A percentile compares a stretch with the other conserved stretches of the same genome.
These are phyloP conservation scores for Sesia apiformis DNA, from an alignment of 2,888 invertebrate species.

Conservation along the genomic window DNA sequence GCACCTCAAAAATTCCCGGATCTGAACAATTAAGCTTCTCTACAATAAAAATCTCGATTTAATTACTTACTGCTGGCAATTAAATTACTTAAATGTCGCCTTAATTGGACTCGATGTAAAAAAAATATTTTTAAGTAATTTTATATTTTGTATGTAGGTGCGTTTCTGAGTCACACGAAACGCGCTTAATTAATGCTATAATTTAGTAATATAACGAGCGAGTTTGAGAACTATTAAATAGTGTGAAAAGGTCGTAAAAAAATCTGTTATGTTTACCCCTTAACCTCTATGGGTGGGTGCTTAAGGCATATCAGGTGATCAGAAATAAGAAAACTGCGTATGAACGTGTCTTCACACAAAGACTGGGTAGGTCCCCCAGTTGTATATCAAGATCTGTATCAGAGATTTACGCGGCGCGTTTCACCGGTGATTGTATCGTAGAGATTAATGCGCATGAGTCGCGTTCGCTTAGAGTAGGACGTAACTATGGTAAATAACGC, in stretches of 20 bases:
- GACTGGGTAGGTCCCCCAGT: slow-evolving; percentile 15
- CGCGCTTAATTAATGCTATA: slow-evolving; percentile 25
- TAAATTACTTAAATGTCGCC: slow-evolving; percentile 46
- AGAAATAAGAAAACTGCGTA: background rate
- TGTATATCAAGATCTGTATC: slow-evolving; percentile 63
- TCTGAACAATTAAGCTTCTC: slow-evolving; percentile 45
- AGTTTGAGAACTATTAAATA: slow-evolving; percentile 22
- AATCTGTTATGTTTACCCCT: background rate
- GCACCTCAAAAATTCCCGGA: slow-evolving; percentile 37
- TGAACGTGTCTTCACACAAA: slow-evolving; percentile 6
- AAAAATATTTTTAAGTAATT: background rate
- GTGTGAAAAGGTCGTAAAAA: slow-evolving; percentile 17
- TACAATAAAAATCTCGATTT: slow-evolving; percentile 55
- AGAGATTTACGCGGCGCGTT: slow-evolving; percentile 53
- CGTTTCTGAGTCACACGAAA: slow-evolving; percentile 26
- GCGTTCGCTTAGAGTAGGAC: slow-evolving; percentile 33
- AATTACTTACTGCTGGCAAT: slow-evolving; percentile 49
- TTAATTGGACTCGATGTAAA: slow-evolving; percentile 33
- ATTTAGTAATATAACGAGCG: slow-evolving; percentile 20
- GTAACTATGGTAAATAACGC: slow-evolving; percentile 4
- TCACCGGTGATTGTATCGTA: slow-evolving; percentile 55
- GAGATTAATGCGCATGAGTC: slow-evolving; percentile 58
- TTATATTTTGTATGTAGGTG: slow-evolving; percentile 1
- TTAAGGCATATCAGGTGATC: background rate
- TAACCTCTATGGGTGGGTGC: background rate